A percentile compares a stretch with the other conserved stretches of the same genome.
Evolutionary conservation across 1,140 invertebrate species (phyloP).

Genomic region (Drosophila azteca): DNA sequence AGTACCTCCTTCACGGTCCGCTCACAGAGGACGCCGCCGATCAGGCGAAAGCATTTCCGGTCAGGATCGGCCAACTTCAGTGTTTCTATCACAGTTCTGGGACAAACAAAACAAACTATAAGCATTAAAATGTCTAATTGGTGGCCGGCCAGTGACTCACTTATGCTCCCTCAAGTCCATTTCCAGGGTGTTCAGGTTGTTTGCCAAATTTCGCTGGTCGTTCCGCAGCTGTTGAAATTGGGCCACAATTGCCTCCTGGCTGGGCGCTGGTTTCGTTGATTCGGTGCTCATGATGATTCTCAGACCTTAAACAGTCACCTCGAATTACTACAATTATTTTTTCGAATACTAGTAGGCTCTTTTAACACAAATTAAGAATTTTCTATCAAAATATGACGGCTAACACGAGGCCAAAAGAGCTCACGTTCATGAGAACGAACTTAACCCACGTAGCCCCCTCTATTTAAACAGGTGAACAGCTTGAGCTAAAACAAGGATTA

Average conservation of each 20-base stretch:
- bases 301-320: constrained; percentile 49
- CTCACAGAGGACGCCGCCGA: constrained; percentile 97
- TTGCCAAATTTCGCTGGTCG: constrained; percentile 93
- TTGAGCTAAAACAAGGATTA: too few relatives aligned
- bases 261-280: constrained; percentile 46
- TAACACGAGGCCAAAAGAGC: constrained; percentile 24
- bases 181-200: constrained; percentile 95
- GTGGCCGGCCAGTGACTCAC: constrained; percentile 86
- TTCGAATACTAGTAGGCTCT: neutral
- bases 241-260: constrained; percentile 91
- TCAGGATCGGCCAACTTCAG: constrained; percentile 93
- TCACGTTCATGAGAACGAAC: too few relatives aligned
- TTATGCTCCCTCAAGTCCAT: constrained; percentile 97
- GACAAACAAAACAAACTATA: neutral
- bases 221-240: constrained; percentile 93
- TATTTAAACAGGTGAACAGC: too few relatives aligned
- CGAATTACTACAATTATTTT: neutral
- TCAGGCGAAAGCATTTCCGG: constrained; percentile 96
- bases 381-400: constrained; percentile 46
- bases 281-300: constrained; percentile 65
- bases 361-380: constrained; percentile 23
- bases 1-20: constrained; percentile 95
- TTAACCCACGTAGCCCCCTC: too few relatives aligned
- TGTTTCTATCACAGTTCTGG: constrained; percentile 97
- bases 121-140: neutral